A percentile compares a stretch with the other conserved stretches of the same genome.
These are phyloP conservation scores for Chionomys nivalis DNA, from an alignment of 2,113 vertebrate species.

Conservation along the genomic window DNA sequence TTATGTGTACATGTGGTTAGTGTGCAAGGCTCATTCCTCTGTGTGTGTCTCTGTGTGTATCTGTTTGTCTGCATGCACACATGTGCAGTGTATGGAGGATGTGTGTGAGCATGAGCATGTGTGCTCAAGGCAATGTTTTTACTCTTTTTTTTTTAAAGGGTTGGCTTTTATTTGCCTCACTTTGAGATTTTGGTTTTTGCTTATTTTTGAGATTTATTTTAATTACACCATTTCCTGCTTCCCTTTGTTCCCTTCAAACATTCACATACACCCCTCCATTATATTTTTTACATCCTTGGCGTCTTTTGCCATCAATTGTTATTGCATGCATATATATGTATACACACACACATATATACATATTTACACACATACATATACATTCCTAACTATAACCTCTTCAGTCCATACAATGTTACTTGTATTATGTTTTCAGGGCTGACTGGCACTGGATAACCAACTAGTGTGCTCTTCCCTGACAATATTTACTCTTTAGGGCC, in stretches of 20 bases:
- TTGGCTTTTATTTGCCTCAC: neutral
- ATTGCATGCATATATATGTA: neutral
- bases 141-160: neutral
- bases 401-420: neutral
- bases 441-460: neutral
- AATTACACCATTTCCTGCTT: neutral
- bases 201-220: neutral
- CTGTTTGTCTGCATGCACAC: neutral
- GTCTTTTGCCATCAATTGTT: neutral
- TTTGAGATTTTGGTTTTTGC: neutral
- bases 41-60: neutral
- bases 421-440: neutral
- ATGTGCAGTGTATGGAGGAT: neutral
- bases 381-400: neutral
- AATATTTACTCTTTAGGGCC: slow-evolving; percentile 22
- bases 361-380: neutral
- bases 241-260: neutral
- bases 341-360: neutral
- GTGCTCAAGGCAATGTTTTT: neutral
- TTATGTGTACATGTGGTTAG: neutral
- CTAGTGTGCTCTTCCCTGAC: neutral
- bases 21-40: neutral
- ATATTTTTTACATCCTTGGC: neutral
- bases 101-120: neutral
- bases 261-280: neutral